Percentiles rank a stretch among this genome's conserved stretches.
phyloP scores from a whole-genome alignment of 2,797 vertebrate genomes.

The Pelochelys cantorii region DNA sequence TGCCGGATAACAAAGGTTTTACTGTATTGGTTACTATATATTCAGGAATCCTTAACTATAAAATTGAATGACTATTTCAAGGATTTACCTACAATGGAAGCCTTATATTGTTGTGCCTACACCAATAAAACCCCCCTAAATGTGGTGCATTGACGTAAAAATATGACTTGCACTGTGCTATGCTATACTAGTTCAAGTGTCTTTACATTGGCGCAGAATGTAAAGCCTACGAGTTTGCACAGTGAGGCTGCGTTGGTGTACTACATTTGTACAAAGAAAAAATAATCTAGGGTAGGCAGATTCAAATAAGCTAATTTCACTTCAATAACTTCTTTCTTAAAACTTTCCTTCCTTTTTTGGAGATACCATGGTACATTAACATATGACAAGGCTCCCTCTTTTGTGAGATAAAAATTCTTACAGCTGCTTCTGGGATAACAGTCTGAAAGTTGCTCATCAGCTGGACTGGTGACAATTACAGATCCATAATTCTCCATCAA shows the following conservation, averaged over 20 bases:
- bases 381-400: neutral
- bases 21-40: neutral
- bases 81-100: accelerated
- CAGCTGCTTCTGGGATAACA: neutral
- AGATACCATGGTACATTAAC: slow-evolving; percentile 1
- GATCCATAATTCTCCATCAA: neutral
- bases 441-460: neutral
- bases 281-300: neutral
- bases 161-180: neutral
- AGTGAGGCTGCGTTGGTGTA: neutral
- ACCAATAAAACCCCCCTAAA: neutral
- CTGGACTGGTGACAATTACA: neutral
- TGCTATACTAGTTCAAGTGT: neutral
- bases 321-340: neutral
- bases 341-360: neutral
- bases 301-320: neutral
- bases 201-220: neutral
- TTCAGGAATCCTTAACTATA: neutral
- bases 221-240: neutral
- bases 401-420: neutral
- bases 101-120: neutral
- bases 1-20: too few relatives aligned
- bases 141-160: accelerated
- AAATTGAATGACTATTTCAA: neutral
- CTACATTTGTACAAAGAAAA: neutral